Conservation (phyloP, 2,888 invertebrate genomes). For the Metopia argyrocephala region DNA sequence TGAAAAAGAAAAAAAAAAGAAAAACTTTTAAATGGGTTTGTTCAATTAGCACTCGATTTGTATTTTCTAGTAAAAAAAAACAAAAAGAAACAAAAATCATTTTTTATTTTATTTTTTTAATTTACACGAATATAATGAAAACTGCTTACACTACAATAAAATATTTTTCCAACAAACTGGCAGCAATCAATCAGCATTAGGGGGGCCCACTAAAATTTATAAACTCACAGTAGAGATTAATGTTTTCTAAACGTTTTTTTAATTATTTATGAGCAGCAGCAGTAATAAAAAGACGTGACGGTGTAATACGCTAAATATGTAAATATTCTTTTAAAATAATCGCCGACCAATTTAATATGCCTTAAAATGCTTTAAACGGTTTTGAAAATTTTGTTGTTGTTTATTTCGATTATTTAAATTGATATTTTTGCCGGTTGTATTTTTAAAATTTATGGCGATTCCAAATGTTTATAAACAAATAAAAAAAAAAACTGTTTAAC, state of each 20-base stretch:
- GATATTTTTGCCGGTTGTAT: background rate
- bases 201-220: background rate
- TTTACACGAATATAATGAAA: no score
- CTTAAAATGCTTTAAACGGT: background rate
- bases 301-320: background rate
- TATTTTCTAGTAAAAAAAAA: background rate
- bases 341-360: background rate
- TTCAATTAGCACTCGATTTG: conserved; percentile 26
- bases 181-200: background rate
- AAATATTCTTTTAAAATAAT: background rate
- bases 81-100: no score
- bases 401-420: no score
- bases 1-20: background rate
- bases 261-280: background rate
- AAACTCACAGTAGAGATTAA: background rate
- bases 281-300: background rate
- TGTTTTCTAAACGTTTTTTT: background rate
- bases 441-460: background rate
- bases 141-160: no score
- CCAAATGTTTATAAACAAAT: background rate
- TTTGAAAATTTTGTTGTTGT: background rate
- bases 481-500: no score
- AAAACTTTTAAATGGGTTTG: conserved; percentile 6
- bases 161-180: no score
- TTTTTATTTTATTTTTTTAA: no score